Evolutionary conservation across 2,113 vertebrate genomes (phyloP), one percentile per base, ranked within the genome.

Genomic region (Hippoglossus stenolepis): DNA sequence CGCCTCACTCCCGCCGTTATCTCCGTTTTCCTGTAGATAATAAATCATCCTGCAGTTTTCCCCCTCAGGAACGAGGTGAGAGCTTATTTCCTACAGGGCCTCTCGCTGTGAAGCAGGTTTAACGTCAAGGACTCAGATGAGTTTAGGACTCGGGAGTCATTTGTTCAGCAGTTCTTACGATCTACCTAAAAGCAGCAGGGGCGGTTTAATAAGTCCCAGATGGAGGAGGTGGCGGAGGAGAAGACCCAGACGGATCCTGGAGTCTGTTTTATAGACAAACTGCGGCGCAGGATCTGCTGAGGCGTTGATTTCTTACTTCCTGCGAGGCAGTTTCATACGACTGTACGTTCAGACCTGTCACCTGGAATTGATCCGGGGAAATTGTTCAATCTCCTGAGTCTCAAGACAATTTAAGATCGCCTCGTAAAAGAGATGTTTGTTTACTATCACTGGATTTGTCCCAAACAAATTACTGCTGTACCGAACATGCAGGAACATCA

Each of bases 61-160:
- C 40, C 10, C 40, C 35, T 43, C 40, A 7, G 28, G 21, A 38
- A n/a, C 18, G 63, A 65, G 0, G 4, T 13, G 60, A 20, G 56
- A 28, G 58, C 68, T 54, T 65, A 74, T 70, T 69, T 78, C 75
- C 75, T 65, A 18, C 18, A 24, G 58, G 65, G 14, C 15, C 40
- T 67, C 35, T 31, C 31, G 31, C 31, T 31, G 31, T 11, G 57
- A 66, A 63, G n/a, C 21, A 3, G 51, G 64, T 20, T 31, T 11
- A 43, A 11, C 40, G 11, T 58, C 43, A 24, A 40, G 60, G 24
- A 62, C 18, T 8, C 49, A 0, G 21, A 72, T 21, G 43, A 47
- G 62, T 57, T 59, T 43, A 45, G 47, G 61, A 54, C 0, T 43
- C 20, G 0, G 23, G 53, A 18, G 0, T 20, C 64, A 17, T 73